Conservation (phyloP, 53 echinoderm and acorn worm genomes). For the Hippasteria phrygiana region DNA sequence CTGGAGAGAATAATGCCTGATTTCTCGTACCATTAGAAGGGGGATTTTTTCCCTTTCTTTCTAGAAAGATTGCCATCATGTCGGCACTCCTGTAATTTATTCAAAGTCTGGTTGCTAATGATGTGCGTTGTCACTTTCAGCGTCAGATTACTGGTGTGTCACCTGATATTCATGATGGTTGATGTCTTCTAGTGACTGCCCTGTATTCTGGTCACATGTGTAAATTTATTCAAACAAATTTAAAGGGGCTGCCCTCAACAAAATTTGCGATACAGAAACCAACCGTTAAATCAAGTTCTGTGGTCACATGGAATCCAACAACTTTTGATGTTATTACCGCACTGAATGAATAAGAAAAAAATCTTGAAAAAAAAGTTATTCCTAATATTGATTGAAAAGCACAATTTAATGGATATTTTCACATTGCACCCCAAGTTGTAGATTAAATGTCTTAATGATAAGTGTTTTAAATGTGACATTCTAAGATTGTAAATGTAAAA, state of each 20-base stretch:
- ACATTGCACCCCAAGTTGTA: conserved; percentile 47
- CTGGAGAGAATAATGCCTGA: neutral
- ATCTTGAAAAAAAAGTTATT: neutral
- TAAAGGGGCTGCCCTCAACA: neutral
- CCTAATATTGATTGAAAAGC: conserved; percentile 3
- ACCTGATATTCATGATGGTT: neutral
- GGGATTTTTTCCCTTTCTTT: neutral
- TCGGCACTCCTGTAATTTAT: neutral
- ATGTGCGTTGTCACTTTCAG: neutral
- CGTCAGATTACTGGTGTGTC: neutral
- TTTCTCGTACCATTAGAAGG: neutral
- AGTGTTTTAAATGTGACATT: conserved; percentile 60
- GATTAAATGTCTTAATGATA: conserved; percentile 51
- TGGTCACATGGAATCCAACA: neutral
- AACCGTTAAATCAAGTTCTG: neutral
- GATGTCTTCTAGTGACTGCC: neutral
- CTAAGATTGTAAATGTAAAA: conserved; percentile 66
- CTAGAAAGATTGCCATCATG: neutral
- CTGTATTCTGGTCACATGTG: conserved; percentile 48
- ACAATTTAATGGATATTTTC: conserved; percentile 46
- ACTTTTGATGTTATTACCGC: neutral
- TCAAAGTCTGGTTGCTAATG: neutral
- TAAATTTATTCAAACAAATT: conserved; percentile 27
- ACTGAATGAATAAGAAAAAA: neutral
- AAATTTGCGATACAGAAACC: neutral